A percentile compares a stretch with the other conserved stretches of the same genome.
phyloP scores from a whole-genome alignment of 2,888 invertebrate species.

The Slavum lentiscoides region DNA sequence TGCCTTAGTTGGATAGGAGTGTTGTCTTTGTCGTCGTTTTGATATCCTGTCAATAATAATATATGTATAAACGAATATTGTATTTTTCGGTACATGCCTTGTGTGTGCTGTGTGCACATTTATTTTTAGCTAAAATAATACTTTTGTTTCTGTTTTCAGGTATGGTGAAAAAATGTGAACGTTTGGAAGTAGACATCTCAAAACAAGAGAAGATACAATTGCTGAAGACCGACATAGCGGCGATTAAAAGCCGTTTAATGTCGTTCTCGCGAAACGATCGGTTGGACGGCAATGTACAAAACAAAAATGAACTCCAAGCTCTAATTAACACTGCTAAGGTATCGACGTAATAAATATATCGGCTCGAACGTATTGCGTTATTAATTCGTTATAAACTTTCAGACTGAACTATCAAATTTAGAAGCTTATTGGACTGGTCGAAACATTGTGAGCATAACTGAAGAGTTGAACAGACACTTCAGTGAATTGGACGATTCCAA shows the following conservation, averaged over 20 bases:
- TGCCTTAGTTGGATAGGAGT: too few relatives aligned
- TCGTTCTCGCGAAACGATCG: constrained; percentile 22
- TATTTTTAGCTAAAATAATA: background rate
- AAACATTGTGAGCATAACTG: constrained; percentile 35
- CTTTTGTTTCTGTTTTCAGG: constrained; percentile 59
- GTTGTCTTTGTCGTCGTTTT: background rate
- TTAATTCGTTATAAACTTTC: background rate
- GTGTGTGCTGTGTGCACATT: background rate
- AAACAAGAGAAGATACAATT: constrained; percentile 58
- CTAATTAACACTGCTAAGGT: constrained; percentile 42
- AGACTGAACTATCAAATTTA: constrained; percentile 49
- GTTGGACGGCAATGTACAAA: constrained; percentile 28
- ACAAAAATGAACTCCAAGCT: constrained; percentile 44
- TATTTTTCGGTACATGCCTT: background rate
- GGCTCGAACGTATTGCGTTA: background rate
- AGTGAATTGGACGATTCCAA: constrained; percentile 23
- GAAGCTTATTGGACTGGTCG: constrained; percentile 35
- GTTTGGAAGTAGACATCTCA: constrained; percentile 60
- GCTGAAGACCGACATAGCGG: constrained; percentile 59
- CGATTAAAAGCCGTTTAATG: constrained; percentile 28
- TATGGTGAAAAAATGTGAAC: constrained; percentile 63
- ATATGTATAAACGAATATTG: background rate
- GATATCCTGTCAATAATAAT: constrained; percentile 8
- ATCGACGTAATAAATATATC: background rate
- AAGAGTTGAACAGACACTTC: constrained; percentile 37